Conservation (phyloP, 2,888 invertebrate species). For the Pycnomerus fuliginosus region DNA sequence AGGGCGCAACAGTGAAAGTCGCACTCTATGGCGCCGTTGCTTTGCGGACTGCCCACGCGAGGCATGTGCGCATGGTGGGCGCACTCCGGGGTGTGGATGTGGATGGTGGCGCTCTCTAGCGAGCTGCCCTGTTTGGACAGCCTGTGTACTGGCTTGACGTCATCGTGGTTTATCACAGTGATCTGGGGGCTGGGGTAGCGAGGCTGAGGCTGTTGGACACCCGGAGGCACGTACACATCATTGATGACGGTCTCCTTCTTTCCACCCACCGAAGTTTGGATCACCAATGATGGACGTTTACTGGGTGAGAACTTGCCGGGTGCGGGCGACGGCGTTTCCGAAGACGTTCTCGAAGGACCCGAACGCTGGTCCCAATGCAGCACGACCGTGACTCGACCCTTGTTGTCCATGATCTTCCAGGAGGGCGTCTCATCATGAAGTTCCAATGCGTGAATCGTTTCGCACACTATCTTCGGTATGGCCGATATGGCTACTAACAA, state of each 20-base stretch:
- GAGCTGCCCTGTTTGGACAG: conserved; percentile 63
- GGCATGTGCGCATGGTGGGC: conserved; percentile 68
- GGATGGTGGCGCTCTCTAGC: conserved; percentile 72
- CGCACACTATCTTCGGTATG: conserved; percentile 95
- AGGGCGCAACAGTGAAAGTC: conserved; percentile 95
- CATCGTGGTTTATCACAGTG: conserved; percentile 92
- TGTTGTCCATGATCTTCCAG: conserved; percentile 99
- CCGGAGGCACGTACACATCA: conserved; percentile 55
- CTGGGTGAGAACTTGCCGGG: conserved; percentile 60
- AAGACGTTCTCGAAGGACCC: conserved; percentile 52
- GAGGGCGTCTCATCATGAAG: conserved; percentile 95
- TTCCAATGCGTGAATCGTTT: conserved; percentile 93
- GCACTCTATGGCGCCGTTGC: conserved; percentile 69
- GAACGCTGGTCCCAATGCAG: conserved; percentile 94
- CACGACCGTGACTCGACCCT: conserved; percentile 94
- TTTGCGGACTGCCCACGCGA: conserved; percentile 66
- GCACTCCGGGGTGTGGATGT: conserved; percentile 82
- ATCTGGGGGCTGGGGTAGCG: conserved; percentile 73
- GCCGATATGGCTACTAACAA: conserved; percentile 81
- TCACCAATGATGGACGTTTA: conserved; percentile 70
- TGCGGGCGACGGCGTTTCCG: conserved; percentile 56
- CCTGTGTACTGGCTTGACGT: conserved; percentile 58
- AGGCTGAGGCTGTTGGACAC: conserved; percentile 30
- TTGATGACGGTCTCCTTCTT: conserved; percentile 62
- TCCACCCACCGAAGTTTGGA: conserved; percentile 75